Evolutionary conservation across 2,888 invertebrate genomes (phyloP), one percentile per base, ranked within the genome.

Genomic region (Metellina segmentata): DNA sequence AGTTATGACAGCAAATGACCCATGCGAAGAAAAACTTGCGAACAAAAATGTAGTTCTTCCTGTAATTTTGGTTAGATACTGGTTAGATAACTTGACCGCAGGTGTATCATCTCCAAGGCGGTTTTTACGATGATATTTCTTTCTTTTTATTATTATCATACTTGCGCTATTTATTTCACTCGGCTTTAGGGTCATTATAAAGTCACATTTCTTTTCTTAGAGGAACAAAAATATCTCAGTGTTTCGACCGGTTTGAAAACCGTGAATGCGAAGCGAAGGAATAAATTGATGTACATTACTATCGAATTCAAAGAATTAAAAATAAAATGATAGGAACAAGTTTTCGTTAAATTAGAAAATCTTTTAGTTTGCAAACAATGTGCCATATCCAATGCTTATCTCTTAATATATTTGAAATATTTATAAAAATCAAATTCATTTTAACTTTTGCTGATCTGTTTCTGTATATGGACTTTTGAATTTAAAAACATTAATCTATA

Each of bases 41-140:
- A 53, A 19, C 74, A 88, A 88, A 88, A 88, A 88, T 88, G 88
- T 81, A 69, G 81, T 81, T 74, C 61, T 81, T 88, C 88, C 88
- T 88, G 81, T 61, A 88, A 74, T 69, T 74, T 19, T 88, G 87
- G 81, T 81, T 87, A 79, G 87, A 72, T 81, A 9, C 74, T 88
- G 74, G 88, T 88, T 81, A 81, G 81, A 61, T 88, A 88, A 81
- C 81, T 69, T 69, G 81, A 81, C 88, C 88, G 74, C 81, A 88
- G 81, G 88, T 81, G 74, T 61, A 20, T 19, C 19, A 53, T 72
- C 51, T 72, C 77, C 13, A 51, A 20, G 9, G n/a, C 51, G n/a
- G 16, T n/a, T 34, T 52, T 8, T n/a, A 48, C 48, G 71, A 71
- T 49, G 49, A 61, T 70, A 52, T 82, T 85, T 72, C 13, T 75